Evolutionary conservation across 2,888 invertebrate genomes (phyloP).

Genomic region (Cryptophagus acutangulus): DNA sequence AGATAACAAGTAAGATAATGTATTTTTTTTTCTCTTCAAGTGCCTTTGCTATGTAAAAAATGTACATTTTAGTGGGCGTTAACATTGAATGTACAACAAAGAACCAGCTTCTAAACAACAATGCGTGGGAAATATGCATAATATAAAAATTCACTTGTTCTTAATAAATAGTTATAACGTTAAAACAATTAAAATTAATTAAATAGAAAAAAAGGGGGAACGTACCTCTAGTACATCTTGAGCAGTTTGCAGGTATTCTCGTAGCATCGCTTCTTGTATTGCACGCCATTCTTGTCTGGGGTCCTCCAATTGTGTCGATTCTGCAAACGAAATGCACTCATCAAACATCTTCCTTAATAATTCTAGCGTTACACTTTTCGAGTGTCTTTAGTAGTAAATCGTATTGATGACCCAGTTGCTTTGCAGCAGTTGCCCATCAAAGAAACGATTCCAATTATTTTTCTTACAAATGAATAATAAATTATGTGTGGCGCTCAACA

Average conservation of each 20-base stretch:
- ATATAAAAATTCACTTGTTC: too few relatives aligned
- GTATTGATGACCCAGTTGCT: constrained; percentile 19
- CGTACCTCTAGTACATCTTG: constrained; percentile 88
- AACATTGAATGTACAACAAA: too few relatives aligned
- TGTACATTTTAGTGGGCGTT: too few relatives aligned
- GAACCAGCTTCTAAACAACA: too few relatives aligned
- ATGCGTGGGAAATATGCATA: too few relatives aligned
- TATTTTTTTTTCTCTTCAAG: too few relatives aligned
- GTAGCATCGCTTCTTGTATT: constrained; percentile 94
- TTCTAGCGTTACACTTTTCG: constrained; percentile 15
- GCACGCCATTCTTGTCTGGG: constrained; percentile 95
- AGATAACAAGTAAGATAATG: too few relatives aligned
- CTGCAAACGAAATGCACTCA: constrained; percentile 55
- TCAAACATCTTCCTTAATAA: constrained; percentile 3
- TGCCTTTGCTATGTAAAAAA: too few relatives aligned
- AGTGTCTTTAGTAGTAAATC: constrained; percentile 18
- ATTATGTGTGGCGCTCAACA: too few relatives aligned
- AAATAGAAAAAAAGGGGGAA: too few relatives aligned
- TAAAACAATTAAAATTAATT: not conserved
- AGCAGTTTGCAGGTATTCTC: constrained; percentile 92
- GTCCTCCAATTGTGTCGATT: constrained; percentile 94
- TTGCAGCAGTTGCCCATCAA: constrained; percentile 17
- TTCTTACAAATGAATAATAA: too few relatives aligned
- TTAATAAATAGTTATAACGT: not conserved
- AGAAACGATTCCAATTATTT: too few relatives aligned